phyloP scores from a whole-genome alignment of 2,113 vertebrate genomes.

The Phrynosoma platyrhinos region DNA sequence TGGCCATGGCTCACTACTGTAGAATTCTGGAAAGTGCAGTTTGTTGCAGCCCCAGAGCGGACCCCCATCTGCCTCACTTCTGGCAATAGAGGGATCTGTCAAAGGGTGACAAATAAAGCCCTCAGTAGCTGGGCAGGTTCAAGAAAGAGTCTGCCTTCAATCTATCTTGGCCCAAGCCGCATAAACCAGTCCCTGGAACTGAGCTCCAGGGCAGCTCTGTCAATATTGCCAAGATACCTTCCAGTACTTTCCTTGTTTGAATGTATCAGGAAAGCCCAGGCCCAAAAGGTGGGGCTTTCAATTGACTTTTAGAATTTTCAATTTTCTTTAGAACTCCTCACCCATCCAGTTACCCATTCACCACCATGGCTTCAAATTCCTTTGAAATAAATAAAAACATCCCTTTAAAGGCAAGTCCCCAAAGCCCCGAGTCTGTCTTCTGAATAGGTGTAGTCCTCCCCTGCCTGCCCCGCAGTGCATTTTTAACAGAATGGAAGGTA shows the following conservation, averaged over 20 bases:
- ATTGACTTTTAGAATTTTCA: not conserved
- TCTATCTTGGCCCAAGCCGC: not conserved
- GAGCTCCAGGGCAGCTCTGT: not conserved
- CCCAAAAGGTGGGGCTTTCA: accelerated
- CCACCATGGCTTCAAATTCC: not conserved
- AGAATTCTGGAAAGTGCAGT: no score
- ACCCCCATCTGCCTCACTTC: no score
- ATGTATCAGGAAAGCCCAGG: not conserved
- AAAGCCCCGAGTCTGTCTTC: slow-evolving; percentile 42
- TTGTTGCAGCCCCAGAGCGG: no score
- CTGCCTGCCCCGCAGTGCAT: slow-evolving; percentile 55
- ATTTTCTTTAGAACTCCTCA: not conserved
- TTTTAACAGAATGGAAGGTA: slow-evolving; percentile 81
- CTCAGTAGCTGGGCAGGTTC: not conserved
- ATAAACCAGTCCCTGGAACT: not conserved
- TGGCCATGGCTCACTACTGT: no score
- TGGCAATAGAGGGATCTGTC: no score
- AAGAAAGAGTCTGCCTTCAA: not conserved
- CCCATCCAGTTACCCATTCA: not conserved
- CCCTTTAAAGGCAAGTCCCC: slow-evolving; percentile 48
- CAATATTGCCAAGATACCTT: not conserved
- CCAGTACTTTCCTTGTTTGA: no score
- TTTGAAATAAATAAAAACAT: not conserved
- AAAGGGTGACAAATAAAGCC: no score
- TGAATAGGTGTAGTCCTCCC: no score